Evolutionary conservation across 2,113 vertebrate species (phyloP).

Genomic region (Illadopsis cleaveri): DNA sequence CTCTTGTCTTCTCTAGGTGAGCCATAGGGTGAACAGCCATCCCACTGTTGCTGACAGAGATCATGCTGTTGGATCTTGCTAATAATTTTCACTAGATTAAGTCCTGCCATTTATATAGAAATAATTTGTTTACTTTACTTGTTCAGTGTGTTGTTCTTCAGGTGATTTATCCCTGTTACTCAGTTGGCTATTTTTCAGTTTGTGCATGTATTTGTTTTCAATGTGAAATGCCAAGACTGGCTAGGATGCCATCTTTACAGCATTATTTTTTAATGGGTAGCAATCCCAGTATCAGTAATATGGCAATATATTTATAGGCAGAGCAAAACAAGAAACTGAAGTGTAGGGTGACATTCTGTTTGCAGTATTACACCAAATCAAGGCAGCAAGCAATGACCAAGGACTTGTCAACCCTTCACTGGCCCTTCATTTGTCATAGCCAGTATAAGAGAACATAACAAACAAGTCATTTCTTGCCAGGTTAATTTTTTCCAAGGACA

Average conservation of each 20-base stretch:
- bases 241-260: conserved; percentile 34
- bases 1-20: background rate
- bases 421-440: conserved; percentile 48
- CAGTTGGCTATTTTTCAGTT: conserved; percentile 52
- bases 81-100: conserved; percentile 3
- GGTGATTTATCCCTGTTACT: conserved; percentile 40
- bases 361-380: background rate
- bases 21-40: background rate
- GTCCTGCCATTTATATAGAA: background rate
- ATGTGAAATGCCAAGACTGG: conserved; percentile 7
- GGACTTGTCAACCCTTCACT: conserved; percentile 31
- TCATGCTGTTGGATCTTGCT: background rate
- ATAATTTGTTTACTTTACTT: conserved; percentile 12
- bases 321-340: conserved; percentile 22
- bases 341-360: background rate
- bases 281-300: conserved; percentile 26
- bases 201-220: conserved; percentile 49
- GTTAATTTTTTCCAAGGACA: conserved; percentile 46
- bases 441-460: background rate
- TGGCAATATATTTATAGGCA: conserved; percentile 17
- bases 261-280: conserved; percentile 48
- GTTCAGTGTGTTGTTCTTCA: background rate
- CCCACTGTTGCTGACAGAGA: background rate
- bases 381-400: conserved; percentile 27
- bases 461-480: conserved; percentile 27